Evolutionary conservation across 2,797 vertebrate genomes (phyloP).

Genomic region (Psittacula echo): DNA sequence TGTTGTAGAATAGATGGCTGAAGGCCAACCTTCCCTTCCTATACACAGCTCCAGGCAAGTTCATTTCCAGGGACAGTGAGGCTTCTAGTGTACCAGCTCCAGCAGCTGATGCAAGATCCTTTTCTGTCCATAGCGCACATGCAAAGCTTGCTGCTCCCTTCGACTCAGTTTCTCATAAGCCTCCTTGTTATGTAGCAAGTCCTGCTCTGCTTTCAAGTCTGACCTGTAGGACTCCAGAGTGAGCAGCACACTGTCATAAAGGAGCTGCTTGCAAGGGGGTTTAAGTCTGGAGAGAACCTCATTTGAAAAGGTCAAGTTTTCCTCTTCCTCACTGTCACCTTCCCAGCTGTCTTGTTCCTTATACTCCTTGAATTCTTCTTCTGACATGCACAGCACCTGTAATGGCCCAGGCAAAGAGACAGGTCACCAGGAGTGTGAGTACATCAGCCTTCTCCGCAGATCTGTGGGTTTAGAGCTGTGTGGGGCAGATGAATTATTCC

Average conservation of each 20-base stretch:
- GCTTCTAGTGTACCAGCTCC: slow-evolving; percentile 73
- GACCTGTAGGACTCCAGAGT: slow-evolving; percentile 80
- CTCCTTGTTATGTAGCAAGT: slow-evolving; percentile 73
- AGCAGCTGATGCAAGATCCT: slow-evolving; percentile 85
- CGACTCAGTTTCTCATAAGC: slow-evolving; percentile 71
- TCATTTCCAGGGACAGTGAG: fast-evolving
- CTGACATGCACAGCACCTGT: slow-evolving; percentile 90
- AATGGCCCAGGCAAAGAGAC: background rate
- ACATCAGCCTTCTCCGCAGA: background rate
- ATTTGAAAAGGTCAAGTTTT: slow-evolving; percentile 74
- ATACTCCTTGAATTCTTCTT: slow-evolving; percentile 86
- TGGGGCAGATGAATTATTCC: background rate
- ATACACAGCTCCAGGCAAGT: background rate
- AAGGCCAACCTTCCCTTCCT: background rate
- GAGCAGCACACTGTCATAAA: slow-evolving; percentile 78
- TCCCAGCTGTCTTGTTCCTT: slow-evolving; percentile 87
- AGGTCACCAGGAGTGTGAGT: background rate
- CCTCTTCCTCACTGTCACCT: slow-evolving; percentile 76
- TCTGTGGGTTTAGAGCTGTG: fast-evolving
- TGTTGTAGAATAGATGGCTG: background rate
- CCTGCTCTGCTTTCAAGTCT: slow-evolving; percentile 77
- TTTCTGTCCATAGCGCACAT: slow-evolving; percentile 91
- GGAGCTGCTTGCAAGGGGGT: slow-evolving; percentile 81
- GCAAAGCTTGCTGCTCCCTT: slow-evolving; percentile 86
- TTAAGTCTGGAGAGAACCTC: slow-evolving; percentile 80